These are phyloP conservation scores for Psammodynastes pulverulentus DNA, from an alignment of 2,113 vertebrate genomes.

Conservation along the genomic window DNA sequence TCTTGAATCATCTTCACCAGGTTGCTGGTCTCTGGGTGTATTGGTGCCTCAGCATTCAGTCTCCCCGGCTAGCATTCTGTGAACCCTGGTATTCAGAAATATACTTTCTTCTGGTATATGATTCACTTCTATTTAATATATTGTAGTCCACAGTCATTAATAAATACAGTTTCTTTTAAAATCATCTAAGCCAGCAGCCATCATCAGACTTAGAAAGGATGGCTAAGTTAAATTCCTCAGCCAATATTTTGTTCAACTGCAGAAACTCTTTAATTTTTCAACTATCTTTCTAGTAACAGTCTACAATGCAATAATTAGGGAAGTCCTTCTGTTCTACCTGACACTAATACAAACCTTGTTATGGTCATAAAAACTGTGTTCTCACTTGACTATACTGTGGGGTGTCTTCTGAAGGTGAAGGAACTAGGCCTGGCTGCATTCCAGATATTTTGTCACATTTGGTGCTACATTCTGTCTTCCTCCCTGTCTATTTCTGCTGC, in stretches of 20 bases:
- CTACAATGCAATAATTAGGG: background rate
- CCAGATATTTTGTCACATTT: background rate
- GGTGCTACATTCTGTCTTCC: background rate
- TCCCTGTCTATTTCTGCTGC: background rate
- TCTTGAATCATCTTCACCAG: background rate
- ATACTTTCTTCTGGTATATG: background rate
- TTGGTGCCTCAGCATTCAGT: background rate
- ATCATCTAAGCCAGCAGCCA: background rate
- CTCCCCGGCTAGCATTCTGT: background rate
- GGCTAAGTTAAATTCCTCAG: background rate
- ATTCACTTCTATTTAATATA: background rate
- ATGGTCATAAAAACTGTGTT: background rate
- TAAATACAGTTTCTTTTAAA: background rate
- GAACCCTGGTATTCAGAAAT: background rate
- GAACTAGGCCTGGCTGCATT: background rate
- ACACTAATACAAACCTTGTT: background rate
- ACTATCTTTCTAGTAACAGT: background rate
- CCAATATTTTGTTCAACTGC: background rate
- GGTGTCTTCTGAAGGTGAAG: background rate
- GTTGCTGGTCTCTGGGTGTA: background rate
- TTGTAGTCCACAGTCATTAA: background rate
- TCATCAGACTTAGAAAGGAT: background rate
- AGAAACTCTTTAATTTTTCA: background rate
- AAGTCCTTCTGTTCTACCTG: background rate
- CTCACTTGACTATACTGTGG: background rate